A percentile compares a stretch with the other conserved stretches of the same genome.
Conservation (phyloP, 2,888 invertebrate genomes). For the Yponomeuta cagnagella region DNA sequence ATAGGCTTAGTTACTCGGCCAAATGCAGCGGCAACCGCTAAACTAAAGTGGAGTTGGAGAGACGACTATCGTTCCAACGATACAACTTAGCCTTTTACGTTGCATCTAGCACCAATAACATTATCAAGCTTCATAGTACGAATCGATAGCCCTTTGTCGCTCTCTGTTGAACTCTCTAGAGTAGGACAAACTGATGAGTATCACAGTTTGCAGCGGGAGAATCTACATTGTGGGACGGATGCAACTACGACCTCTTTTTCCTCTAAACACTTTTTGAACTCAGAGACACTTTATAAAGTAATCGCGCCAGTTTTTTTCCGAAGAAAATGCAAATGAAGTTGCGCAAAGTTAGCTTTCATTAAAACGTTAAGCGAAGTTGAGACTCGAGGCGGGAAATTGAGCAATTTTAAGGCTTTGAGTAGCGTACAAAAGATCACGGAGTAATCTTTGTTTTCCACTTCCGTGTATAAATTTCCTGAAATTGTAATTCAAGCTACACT, state of each 20-base stretch:
- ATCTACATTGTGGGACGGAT: too few relatives aligned
- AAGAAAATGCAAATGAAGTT: constrained; percentile 45
- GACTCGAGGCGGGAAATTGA: constrained; percentile 57
- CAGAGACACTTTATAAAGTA: constrained; percentile 44
- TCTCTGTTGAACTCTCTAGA: too few relatives aligned
- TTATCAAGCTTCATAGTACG: background rate
- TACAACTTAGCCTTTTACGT: background rate
- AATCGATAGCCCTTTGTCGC: too few relatives aligned
- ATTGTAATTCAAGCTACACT: background rate
- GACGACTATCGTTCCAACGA: background rate
- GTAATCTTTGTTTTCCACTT: background rate
- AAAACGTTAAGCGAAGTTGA: constrained; percentile 55
- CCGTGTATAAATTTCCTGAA: background rate
- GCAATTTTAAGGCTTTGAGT: constrained; percentile 39
- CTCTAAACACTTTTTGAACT: background rate
- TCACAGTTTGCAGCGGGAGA: too few relatives aligned
- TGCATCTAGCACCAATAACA: too few relatives aligned
- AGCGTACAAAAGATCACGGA: background rate
- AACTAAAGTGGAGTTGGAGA: constrained; percentile 3
- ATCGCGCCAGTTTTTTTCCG: constrained; percentile 44
- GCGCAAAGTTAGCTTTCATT: constrained; percentile 57
- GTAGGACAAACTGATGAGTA: too few relatives aligned
- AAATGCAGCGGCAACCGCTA: constrained; percentile 10
- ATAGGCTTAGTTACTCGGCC: constrained; percentile 10
- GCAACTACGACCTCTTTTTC: background rate